Percentiles rank a stretch among this genome's conserved stretches.
phyloP scores from a whole-genome alignment of 1,140 invertebrate species.

The Drosophila gunungcola region DNA sequence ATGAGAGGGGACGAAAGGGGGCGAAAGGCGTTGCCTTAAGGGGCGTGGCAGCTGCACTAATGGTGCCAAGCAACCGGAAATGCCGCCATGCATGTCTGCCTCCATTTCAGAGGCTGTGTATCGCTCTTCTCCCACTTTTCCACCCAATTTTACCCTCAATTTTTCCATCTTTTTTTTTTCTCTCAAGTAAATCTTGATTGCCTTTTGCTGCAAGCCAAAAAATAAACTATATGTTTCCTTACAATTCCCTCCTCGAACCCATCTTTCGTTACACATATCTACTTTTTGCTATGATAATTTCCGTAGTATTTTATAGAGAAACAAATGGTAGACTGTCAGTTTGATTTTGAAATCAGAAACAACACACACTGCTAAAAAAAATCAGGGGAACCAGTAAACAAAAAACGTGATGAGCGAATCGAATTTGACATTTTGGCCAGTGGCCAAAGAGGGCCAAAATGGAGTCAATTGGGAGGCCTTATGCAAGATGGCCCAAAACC shows the following conservation, averaged over 20 bases:
- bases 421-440: slow-evolving; percentile 74
- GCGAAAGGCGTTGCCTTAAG: slow-evolving; percentile 6
- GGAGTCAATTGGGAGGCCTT: slow-evolving; percentile 20
- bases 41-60: slow-evolving; percentile 78
- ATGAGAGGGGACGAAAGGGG: neutral
- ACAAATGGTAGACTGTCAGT: slow-evolving; percentile 64
- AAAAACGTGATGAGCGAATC: slow-evolving; percentile 65
- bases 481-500: slow-evolving; percentile 25
- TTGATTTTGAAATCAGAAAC: slow-evolving; percentile 46
- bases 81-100: slow-evolving; percentile 81
- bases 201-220: slow-evolving; percentile 68
- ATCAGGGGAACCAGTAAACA: neutral
- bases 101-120: slow-evolving; percentile 76
- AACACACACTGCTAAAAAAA: slow-evolving; percentile 6
- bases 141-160: neutral
- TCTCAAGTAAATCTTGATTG: slow-evolving; percentile 67
- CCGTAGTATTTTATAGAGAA: slow-evolving; percentile 68
- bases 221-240: slow-evolving; percentile 33
- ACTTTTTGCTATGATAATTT: slow-evolving; percentile 77
- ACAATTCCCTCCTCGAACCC: slow-evolving; percentile 15
- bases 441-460: slow-evolving; percentile 47
- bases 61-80: slow-evolving; percentile 81
- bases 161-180: neutral
- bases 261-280: neutral
- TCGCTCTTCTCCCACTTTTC: slow-evolving; percentile 27